Base-by-base conservation (phyloP, 2,888 invertebrate genomes). In the Chymomyza caudatula region DNA sequence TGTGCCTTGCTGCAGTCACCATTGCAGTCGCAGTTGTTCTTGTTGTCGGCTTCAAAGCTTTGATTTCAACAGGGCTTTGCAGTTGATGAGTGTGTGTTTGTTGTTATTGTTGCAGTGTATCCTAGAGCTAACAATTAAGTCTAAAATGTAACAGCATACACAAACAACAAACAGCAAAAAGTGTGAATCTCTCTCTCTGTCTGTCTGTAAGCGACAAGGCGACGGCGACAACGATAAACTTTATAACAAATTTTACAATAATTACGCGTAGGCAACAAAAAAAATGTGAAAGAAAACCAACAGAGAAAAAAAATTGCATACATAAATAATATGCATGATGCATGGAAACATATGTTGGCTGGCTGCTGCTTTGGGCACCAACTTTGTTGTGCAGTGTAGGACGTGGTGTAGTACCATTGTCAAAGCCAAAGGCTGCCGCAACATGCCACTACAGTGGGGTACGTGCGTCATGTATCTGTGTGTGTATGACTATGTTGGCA, bases 81-180 rank as follows among this genome's bases (percentile, higher is more conserved):
- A 37, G 23, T 37, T 58, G 49, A 44, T 65, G 63, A 19, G 17
- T 29, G 17, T 47, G 76, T 72, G 76, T 51, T 67, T 78, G 69
- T 58, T 75, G 73, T 55, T 75, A 69, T 65, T 84, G 70, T 54
- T 81, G 73, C 78, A 68, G 69, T 74, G 77, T 78, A 79, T 80
- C 85, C 77, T 79, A 85, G 73, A 85, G 85, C 80, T 79, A 83
- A 85, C 80, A 81, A 81, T 81, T 81, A 81, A 85, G 85, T 79
- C 85, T 83, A 77, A 77, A 77, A 73, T 79, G 83, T 77, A 82
- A 4, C 44, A 23, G 11, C 57, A 60, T 51, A 47, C 55, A 51
- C 55, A 51, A 52, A 73, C 56, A 68, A 65, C 53, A 54, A n/a
- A 37, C 69, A 76, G 72, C 69, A 68, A 70, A 69, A 73, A 77